Conservation (phyloP, 2,113 vertebrate species). For the Gambusia affinis region DNA sequence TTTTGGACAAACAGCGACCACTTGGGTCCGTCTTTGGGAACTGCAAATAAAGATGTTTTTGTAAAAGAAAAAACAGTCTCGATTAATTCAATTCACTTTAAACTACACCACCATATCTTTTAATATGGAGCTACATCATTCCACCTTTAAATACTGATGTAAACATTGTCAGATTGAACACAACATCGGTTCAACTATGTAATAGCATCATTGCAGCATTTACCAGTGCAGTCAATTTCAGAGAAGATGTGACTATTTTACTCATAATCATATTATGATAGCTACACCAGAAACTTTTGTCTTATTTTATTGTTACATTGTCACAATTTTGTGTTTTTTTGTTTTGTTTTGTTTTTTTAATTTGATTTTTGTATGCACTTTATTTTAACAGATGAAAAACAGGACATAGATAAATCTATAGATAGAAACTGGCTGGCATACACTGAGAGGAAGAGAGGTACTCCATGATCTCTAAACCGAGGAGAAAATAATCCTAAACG, state of each 20-base stretch:
- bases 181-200: too few relatives aligned
- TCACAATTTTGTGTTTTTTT: too few relatives aligned
- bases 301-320: too few relatives aligned
- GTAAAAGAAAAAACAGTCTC: not conserved
- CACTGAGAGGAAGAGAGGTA: not conserved
- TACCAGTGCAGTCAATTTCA: too few relatives aligned
- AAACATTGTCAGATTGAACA: not conserved
- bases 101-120: not conserved
- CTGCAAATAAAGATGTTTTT: not conserved
- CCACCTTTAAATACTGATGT: not conserved
- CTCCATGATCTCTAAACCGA: not conserved
- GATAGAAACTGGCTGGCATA: not conserved
- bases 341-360: too few relatives aligned
- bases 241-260: too few relatives aligned
- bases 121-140: not conserved
- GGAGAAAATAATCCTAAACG: not conserved
- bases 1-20: slow-evolving; percentile 53
- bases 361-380: too few relatives aligned
- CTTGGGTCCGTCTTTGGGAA: slow-evolving; percentile 28
- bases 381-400: too few relatives aligned
- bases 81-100: not conserved
- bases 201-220: too few relatives aligned
- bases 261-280: too few relatives aligned
- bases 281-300: too few relatives aligned
- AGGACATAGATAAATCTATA: not conserved